phyloP scores from a whole-genome alignment of 2,113 vertebrate species.

The Nothocercus nigrocapillus region DNA sequence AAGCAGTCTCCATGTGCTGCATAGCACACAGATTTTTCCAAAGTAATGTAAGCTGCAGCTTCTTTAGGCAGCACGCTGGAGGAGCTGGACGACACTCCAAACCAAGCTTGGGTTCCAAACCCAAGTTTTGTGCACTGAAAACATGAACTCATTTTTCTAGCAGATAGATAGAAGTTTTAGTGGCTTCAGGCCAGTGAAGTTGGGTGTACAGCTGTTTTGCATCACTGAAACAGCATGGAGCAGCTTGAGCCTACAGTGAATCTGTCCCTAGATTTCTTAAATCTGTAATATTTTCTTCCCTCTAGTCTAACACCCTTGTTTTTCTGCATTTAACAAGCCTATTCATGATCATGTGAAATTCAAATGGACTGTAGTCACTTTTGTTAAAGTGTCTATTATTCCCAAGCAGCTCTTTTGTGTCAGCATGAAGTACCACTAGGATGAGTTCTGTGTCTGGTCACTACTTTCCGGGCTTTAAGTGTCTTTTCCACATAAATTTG shows the following conservation, averaged over 20 bases:
- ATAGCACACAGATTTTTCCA: neutral
- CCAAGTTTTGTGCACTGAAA: neutral
- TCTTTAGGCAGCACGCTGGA: neutral
- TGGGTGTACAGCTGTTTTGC: slow-evolving; percentile 30
- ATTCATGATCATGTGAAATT: neutral
- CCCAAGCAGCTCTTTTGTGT: neutral
- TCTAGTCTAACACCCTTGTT: neutral
- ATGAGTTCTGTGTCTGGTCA: neutral
- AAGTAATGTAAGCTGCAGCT: neutral
- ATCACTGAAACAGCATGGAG: slow-evolving; percentile 17
- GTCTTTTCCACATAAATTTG: neutral
- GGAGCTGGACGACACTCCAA: neutral
- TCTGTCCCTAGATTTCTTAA: slow-evolving; percentile 9
- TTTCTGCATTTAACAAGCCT: slow-evolving; percentile 14
- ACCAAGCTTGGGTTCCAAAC: neutral
- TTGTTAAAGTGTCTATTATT: neutral
- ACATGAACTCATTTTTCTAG: neutral
- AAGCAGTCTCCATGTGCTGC: neutral
- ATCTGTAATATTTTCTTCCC: slow-evolving; percentile 28
- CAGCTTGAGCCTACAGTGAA: neutral
- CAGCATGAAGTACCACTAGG: neutral
- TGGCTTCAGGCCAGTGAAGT: neutral
- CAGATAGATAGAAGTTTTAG: neutral
- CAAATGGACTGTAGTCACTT: neutral
- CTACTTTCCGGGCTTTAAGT: neutral